phyloP scores from a whole-genome alignment of 2,888 invertebrate species.

The Habrosyne pyritoides region DNA sequence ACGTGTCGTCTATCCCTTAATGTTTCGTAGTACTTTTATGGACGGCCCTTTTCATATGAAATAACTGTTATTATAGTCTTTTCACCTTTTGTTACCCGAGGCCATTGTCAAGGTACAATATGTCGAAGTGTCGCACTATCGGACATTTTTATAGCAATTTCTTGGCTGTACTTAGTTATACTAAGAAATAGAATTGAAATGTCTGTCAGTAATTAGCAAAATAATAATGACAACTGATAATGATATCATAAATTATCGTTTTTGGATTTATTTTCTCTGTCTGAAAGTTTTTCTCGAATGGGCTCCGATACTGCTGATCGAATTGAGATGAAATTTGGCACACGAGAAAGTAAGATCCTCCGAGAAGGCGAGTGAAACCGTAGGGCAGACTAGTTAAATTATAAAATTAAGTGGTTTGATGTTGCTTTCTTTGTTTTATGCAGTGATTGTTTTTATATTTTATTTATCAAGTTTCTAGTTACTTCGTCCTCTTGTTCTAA shows the following conservation, averaged over 20 bases:
- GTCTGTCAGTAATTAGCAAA: too few species aligned
- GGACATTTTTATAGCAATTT: not conserved
- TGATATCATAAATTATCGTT: too few species aligned
- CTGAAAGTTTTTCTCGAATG: too few species aligned
- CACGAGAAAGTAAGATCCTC: too few species aligned
- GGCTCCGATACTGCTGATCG: too few species aligned
- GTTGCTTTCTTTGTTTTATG: not conserved
- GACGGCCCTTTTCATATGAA: not conserved
- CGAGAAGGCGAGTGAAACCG: too few species aligned
- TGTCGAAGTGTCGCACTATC: not conserved
- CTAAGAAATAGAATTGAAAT: too few species aligned
- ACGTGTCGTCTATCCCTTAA: not conserved
- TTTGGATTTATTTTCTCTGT: too few species aligned
- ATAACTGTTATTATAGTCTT: not conserved
- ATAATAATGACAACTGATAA: too few species aligned
- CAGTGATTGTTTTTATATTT: conserved; percentile 28
- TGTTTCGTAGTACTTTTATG: not conserved
- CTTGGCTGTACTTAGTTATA: not conserved
- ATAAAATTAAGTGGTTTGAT: too few species aligned
- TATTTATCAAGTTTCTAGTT: conserved; percentile 35
- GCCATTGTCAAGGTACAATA: not conserved
- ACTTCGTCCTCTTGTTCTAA: conserved; percentile 17
- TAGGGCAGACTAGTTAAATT: too few species aligned
- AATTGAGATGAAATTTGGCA: too few species aligned
- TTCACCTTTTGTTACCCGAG: not conserved